Evolutionary conservation across 1,140 invertebrate genomes (phyloP).

Genomic region (Whitmania pigra): DNA sequence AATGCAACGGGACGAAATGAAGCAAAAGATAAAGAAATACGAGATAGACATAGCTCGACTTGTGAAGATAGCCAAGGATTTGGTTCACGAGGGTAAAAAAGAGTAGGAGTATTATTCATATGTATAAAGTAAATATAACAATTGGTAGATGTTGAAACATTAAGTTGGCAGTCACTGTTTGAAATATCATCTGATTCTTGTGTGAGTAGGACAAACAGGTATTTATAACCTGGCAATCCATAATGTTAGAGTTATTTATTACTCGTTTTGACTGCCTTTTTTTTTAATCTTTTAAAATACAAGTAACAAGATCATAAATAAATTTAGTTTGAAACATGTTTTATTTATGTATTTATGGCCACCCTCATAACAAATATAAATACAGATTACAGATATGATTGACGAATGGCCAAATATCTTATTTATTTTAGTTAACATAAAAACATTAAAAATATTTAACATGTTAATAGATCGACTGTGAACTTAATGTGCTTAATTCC

Average conservation of each 20-base stretch:
- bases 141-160: no score
- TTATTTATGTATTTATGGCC: no score
- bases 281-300: no score
- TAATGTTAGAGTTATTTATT: neutral
- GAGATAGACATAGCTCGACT: neutral
- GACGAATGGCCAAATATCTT: no score
- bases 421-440: neutral
- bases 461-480: neutral
- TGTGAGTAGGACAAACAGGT: neutral
- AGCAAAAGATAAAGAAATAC: slow-evolving; percentile 2
- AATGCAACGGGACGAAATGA: neutral
- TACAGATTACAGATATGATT: neutral
- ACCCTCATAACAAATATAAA: neutral
- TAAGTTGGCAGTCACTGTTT: no score
- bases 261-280: neutral
- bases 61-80: neutral
- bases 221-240: no score
- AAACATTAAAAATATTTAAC: no score
- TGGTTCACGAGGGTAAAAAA: slow-evolving; percentile 11
- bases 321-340: no score
- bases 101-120: neutral
- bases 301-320: no score
- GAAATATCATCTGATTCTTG: neutral
- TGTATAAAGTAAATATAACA: no score
- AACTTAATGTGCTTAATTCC: neutral